Conservation (phyloP, 2,888 invertebrate genomes). For the Pardosa pseudoannulata region DNA sequence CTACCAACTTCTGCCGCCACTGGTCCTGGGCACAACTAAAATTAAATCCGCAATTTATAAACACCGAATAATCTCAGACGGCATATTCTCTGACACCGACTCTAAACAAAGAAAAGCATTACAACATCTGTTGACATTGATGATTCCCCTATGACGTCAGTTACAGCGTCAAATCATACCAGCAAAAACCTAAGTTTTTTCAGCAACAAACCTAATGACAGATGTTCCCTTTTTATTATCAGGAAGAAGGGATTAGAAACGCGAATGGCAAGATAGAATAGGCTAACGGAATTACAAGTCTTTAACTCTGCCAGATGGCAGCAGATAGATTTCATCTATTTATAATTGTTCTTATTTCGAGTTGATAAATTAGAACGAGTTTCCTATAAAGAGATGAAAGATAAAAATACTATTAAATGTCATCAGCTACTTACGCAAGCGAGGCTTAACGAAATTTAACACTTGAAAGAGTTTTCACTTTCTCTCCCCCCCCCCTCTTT, state of each 20-base stretch:
- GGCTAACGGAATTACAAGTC: background rate
- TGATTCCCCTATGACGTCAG: constrained; percentile 43
- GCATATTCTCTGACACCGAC: too few species aligned
- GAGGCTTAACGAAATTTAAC: too few species aligned
- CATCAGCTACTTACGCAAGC: too few species aligned
- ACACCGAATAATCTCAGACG: too few species aligned
- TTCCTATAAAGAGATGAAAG: background rate
- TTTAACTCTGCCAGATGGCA: background rate
- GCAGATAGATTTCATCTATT: constrained; percentile 4
- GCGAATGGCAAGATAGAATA: background rate
- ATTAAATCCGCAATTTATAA: too few species aligned
- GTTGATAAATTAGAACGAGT: background rate
- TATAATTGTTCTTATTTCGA: constrained; percentile 1
- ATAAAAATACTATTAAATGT: too few species aligned
- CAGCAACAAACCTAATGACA: background rate
- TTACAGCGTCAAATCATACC: background rate
- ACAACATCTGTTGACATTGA: constrained; percentile 36
- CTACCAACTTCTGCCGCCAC: too few species aligned
- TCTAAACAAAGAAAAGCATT: too few species aligned
- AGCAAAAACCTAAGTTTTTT: background rate
- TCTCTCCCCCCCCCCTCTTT: too few species aligned
- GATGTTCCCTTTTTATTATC: background rate
- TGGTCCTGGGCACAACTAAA: too few species aligned
- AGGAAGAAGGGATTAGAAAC: background rate
- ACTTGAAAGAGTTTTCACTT: too few species aligned